A percentile compares a stretch with the other conserved stretches of the same genome.
Conservation (phyloP, 1,140 invertebrate species). For the Procambarus clarkii region DNA sequence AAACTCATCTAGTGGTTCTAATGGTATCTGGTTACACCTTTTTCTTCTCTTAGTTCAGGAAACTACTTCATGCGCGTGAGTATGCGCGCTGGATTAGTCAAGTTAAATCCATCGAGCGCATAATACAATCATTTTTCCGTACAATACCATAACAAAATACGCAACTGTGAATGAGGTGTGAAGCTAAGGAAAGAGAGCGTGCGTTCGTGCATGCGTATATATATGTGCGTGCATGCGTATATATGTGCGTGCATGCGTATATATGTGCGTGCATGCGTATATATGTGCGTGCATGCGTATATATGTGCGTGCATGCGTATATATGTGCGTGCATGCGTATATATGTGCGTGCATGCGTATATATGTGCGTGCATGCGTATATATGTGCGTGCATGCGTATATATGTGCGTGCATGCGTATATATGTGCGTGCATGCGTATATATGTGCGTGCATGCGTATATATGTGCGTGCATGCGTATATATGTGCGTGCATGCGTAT, state of each 20-base stretch:
- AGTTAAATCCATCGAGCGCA: no score
- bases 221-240: background rate
- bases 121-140: no score
- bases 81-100: no score
- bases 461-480: background rate
- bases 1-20: no score
- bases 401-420: conserved; percentile 1
- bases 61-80: no score
- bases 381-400: background rate
- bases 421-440: background rate
- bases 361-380: conserved; percentile 1
- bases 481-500: conserved; percentile 1
- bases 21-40: no score
- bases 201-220: no score
- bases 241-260: conserved; percentile 1
- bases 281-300: conserved; percentile 1
- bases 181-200: no score
- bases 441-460: conserved; percentile 1
- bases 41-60: no score
- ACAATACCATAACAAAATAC: no score
- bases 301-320: background rate
- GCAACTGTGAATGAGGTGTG: no score
- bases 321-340: conserved; percentile 1
- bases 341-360: background rate
- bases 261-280: background rate